Evolutionary conservation across 2,797 vertebrate genomes (phyloP), one percentile per base, ranked within the genome.

Genomic region (Cossypha dichroa): DNA sequence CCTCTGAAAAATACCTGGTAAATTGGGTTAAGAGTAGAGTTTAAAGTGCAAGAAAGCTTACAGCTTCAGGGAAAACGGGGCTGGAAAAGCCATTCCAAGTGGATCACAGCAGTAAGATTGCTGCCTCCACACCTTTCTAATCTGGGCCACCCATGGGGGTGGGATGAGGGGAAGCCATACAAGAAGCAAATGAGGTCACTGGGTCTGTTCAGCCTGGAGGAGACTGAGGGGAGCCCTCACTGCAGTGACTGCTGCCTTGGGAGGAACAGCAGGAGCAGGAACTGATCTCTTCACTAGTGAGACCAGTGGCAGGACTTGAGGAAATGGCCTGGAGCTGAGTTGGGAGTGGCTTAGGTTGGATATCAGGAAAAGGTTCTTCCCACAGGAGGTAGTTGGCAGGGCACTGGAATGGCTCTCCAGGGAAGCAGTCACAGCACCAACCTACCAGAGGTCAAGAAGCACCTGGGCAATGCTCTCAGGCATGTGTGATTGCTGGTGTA

Each of bases 141-240:
- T 46, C 45, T 45, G 38, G 38, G 16, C 5, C 4, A 5, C 19
- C 4, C 23, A 26, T 22, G 23, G 45, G 15, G 68, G 15, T 22
- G 45, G 33, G 29, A 22, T 52, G 52, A 60, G 33, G 31, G 22
- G 10, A 59, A 59, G 17, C 20, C 25, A 13, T 22, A 13, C 0
- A 0, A 40, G 28, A 33, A 46, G 8, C 0, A 0, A 6, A 60
- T 40, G 60, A 52, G 29, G 1, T 31, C 33, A 5, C 21, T 46
- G 19, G 19, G 20, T 26, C 25, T 59, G 25, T 23, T 46, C 38
- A 67, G 52, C 6, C 33, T 28, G 54, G 21, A 43, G 38, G 33
- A 67, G 54, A 22, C 68, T 22, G 46, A 54, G 31, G 12, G 15
- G 25, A 46, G 10, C 11, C 1, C 8, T 31, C 40, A 36, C 1